Percentiles rank a stretch among this genome's conserved stretches.
phyloP scores from a whole-genome alignment of 2,797 vertebrate species.

The Selene dorsalis region DNA sequence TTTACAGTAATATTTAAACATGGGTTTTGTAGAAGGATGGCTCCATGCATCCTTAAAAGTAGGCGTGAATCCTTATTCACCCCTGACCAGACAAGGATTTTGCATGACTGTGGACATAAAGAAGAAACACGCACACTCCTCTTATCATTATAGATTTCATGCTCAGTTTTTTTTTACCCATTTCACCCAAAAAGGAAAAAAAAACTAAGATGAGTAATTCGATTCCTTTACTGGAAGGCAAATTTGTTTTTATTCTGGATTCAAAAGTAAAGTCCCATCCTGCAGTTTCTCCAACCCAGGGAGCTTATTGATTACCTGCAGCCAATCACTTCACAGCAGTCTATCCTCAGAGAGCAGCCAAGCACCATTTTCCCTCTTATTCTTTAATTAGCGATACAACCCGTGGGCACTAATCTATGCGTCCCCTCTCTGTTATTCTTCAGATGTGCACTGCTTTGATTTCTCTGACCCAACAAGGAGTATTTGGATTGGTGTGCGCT shows the following conservation, averaged over 20 bases:
- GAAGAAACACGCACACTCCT: background rate
- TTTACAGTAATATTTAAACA: background rate
- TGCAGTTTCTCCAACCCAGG: constrained; percentile 40
- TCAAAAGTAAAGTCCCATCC: constrained; percentile 47
- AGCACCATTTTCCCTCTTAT: constrained; percentile 77
- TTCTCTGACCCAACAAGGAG: constrained; percentile 84
- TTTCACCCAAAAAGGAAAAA: constrained; percentile 11
- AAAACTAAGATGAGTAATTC: constrained; percentile 59
- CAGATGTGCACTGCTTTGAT: constrained; percentile 86
- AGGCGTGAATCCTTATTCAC: background rate
- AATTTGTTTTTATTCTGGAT: constrained; percentile 75
- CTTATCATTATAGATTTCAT: constrained; percentile 3
- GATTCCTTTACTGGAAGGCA: constrained; percentile 44
- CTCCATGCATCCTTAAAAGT: background rate
- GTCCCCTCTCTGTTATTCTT: constrained; percentile 83
- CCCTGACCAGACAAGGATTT: background rate
- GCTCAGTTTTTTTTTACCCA: too few species aligned
- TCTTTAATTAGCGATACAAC: constrained; percentile 83
- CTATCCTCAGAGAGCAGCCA: constrained; percentile 75
- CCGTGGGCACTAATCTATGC: constrained; percentile 84
- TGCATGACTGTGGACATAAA: background rate
- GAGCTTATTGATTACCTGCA: constrained; percentile 83
- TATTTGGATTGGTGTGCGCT: constrained; percentile 68
- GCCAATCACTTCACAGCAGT: constrained; percentile 77
- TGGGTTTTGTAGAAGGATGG: rapidly evolving